Percentiles rank a stretch among this genome's conserved stretches.
These are phyloP conservation scores for Druon quercuslanigerum DNA, from an alignment of 1,140 invertebrate genomes.

Conservation along the genomic window DNA sequence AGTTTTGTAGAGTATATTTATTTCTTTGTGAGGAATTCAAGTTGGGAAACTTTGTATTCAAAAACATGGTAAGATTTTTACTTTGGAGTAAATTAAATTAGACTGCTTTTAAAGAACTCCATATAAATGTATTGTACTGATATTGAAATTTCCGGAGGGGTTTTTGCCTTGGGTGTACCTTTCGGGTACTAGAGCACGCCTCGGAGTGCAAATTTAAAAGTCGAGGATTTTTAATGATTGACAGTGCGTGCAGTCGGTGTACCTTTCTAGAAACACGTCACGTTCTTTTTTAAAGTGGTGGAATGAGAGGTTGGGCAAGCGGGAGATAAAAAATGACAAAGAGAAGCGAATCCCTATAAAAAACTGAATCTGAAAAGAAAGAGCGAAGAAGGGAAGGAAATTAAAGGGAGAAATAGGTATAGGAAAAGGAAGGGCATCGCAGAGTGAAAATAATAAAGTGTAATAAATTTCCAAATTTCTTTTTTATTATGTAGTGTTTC, in stretches of 20 bases:
- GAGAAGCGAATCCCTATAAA: not conserved
- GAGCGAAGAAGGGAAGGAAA: not conserved
- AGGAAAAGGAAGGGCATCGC: not conserved
- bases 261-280: not conserved
- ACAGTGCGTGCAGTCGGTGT: slow-evolving; percentile 4
- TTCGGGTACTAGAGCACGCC: slow-evolving; percentile 1
- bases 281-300: not conserved
- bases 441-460: slow-evolving; percentile 11
- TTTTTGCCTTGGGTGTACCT: not conserved
- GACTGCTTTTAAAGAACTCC: not conserved
- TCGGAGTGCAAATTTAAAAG: slow-evolving; percentile 8
- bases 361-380: slow-evolving; percentile 27
- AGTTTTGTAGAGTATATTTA: too few species aligned
- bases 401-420: slow-evolving; percentile 3
- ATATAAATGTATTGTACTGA: not conserved
- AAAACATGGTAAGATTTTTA: not conserved
- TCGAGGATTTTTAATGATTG: slow-evolving; percentile 5
- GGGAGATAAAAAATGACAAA: slow-evolving; percentile 27
- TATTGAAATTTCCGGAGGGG: not conserved
- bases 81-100: not conserved
- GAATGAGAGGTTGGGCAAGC: not conserved
- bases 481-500: too few species aligned
- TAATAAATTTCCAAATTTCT: slow-evolving; percentile 1
- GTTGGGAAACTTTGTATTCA: too few species aligned
- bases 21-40: too few species aligned